Conservation (phyloP, 2,113 vertebrate genomes). For the Acrocephalus arundinaceus region DNA sequence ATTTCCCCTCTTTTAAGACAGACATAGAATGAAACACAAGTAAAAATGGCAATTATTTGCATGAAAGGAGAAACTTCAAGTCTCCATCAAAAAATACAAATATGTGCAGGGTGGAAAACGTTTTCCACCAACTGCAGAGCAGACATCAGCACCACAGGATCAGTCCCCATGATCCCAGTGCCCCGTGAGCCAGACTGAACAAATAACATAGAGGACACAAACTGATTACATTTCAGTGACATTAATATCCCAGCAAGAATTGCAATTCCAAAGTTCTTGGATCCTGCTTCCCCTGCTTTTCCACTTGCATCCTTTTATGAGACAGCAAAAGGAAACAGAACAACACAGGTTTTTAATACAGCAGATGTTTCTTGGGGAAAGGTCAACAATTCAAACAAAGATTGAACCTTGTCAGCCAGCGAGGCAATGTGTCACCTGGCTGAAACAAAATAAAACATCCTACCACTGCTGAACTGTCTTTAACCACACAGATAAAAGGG, state of each 20-base stretch:
- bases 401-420: not conserved
- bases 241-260: not conserved
- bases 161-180: no score
- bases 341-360: not conserved
- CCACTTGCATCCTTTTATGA: not conserved
- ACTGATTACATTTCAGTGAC: not conserved
- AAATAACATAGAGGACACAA: not conserved
- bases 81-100: not conserved
- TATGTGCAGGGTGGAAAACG: rapidly evolving
- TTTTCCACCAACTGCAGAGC: not conserved
- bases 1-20: not conserved
- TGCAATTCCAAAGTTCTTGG: not conserved
- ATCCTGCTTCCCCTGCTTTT: not conserved
- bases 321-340: not conserved
- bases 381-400: not conserved
- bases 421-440: not conserved
- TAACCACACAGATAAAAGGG: not conserved
- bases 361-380: not conserved
- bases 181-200: not conserved
- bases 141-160: not conserved
- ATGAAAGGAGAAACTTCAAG: not conserved
- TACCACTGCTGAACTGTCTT: not conserved
- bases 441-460: not conserved
- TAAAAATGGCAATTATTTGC: not conserved
- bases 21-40: rapidly evolving